Percentiles rank a stretch among this genome's conserved stretches.
phyloP scores from a whole-genome alignment of 2,113 vertebrate genomes.

The Entomyzon cyanotis region DNA sequence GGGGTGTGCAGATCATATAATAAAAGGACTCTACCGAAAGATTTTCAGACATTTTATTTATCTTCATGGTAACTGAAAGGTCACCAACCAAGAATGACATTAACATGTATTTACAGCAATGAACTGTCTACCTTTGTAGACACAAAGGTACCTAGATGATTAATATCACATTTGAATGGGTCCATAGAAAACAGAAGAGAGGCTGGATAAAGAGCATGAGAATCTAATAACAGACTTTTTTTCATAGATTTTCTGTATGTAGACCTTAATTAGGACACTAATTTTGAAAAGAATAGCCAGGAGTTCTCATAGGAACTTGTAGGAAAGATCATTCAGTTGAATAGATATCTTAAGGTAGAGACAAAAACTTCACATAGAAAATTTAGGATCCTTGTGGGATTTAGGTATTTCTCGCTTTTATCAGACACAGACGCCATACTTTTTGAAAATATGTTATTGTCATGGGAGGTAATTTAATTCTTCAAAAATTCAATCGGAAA shows the following conservation, averaged over 20 bases:
- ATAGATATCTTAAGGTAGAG: background rate
- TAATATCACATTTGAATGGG: background rate
- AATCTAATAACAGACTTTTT: background rate
- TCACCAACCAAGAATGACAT: conserved; percentile 3
- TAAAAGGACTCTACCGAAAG: background rate
- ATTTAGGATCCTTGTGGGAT: background rate
- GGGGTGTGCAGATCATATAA: background rate
- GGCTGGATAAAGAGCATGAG: background rate
- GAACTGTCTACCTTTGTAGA: background rate
- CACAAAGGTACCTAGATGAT: background rate
- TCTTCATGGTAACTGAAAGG: conserved; percentile 42
- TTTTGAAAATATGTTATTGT: background rate
- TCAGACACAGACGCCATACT: background rate
- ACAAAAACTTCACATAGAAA: background rate
- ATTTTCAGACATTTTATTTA: conserved; percentile 54
- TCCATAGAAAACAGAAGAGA: background rate
- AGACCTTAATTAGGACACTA: background rate
- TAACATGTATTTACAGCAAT: conserved; percentile 31
- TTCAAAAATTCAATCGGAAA: background rate
- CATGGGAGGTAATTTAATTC: background rate
- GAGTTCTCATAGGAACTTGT: background rate
- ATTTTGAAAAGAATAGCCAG: background rate
- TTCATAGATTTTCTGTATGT: background rate
- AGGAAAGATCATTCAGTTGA: background rate
- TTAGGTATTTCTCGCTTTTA: background rate